Percentiles rank a stretch among this genome's conserved stretches.
Evolutionary conservation across 2,888 invertebrate species (phyloP).

Genomic region (Anthrax anthrax): DNA sequence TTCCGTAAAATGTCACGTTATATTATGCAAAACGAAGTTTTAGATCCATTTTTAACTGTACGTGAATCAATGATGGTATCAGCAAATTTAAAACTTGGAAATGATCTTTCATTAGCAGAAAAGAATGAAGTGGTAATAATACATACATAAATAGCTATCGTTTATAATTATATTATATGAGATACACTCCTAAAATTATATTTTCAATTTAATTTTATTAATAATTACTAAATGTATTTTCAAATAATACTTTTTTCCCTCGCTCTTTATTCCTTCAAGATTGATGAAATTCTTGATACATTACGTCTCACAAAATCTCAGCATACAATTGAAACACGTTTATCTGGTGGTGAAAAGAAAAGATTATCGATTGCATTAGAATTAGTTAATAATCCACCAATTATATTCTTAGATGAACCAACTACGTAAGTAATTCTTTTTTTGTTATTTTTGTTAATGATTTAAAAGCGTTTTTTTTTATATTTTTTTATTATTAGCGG

Average conservation of each 20-base stretch:
- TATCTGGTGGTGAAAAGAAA: slow-evolving; percentile 89
- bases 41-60: slow-evolving; percentile 77
- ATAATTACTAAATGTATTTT: neutral
- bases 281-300: slow-evolving; percentile 71
- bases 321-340: slow-evolving; percentile 53
- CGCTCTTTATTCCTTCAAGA: slow-evolving; percentile 37
- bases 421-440: slow-evolving; percentile 58
- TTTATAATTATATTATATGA: too few species aligned
- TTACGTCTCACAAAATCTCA: slow-evolving; percentile 58
- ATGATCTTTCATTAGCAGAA: slow-evolving; percentile 41
- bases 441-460: slow-evolving; percentile 2
- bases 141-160: too few species aligned
- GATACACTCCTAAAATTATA: too few species aligned
- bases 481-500: slow-evolving; percentile 44
- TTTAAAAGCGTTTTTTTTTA: slow-evolving; percentile 3
- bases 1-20: slow-evolving; percentile 85
- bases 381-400: slow-evolving; percentile 81
- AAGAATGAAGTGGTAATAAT: slow-evolving; percentile 57
- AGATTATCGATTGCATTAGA: slow-evolving; percentile 87
- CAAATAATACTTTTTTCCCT: neutral
- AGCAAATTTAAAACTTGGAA: slow-evolving; percentile 75
- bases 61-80: slow-evolving; percentile 79
- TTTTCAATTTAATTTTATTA: neutral
- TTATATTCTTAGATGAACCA: slow-evolving; percentile 90
- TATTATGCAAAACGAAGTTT: slow-evolving; percentile 86